Percentiles rank a stretch among this genome's conserved stretches.
Evolutionary conservation across 1,140 invertebrate species (phyloP).

Genomic region (Calycopis cecrops): DNA sequence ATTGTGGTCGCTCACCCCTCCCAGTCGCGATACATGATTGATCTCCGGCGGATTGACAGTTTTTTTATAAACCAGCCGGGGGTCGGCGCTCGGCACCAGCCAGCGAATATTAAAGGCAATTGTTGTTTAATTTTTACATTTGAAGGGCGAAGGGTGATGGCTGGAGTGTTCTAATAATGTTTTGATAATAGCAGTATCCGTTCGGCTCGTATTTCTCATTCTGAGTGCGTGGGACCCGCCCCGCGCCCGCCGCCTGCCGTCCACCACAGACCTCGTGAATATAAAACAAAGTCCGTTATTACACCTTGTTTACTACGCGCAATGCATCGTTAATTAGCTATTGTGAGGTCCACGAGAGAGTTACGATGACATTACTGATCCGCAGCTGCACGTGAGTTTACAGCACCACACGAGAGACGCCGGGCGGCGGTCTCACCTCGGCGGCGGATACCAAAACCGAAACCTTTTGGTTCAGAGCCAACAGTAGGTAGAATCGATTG

Average conservation of each 20-base stretch:
- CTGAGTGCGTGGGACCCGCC: slow-evolving; percentile 62
- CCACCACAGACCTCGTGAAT: slow-evolving; percentile 50
- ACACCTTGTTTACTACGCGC: slow-evolving; percentile 44
- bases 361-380: too few relatives aligned
- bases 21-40: slow-evolving; percentile 68
- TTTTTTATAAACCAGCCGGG: slow-evolving; percentile 67
- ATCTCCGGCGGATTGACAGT: slow-evolving; percentile 72
- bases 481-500: too few relatives aligned
- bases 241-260: slow-evolving; percentile 32
- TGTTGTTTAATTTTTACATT: slow-evolving; percentile 75
- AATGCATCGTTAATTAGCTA: slow-evolving; percentile 34
- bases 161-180: slow-evolving; percentile 73
- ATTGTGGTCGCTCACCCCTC: slow-evolving; percentile 66
- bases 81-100: slow-evolving; percentile 57
- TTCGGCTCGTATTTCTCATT: slow-evolving; percentile 73
- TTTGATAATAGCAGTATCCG: slow-evolving; percentile 73
- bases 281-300: slow-evolving; percentile 48
- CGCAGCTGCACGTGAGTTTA: too few relatives aligned
- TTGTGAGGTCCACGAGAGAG: too few relatives aligned
- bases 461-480: too few relatives aligned
- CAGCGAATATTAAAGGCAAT: slow-evolving; percentile 73
- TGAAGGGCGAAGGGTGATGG: slow-evolving; percentile 64
- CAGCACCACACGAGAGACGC: too few relatives aligned
- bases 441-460: too few relatives aligned
- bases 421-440: too few relatives aligned